These are phyloP conservation scores for Chelonia mydas DNA, from an alignment of 2,797 vertebrate genomes.

Conservation along the genomic window DNA sequence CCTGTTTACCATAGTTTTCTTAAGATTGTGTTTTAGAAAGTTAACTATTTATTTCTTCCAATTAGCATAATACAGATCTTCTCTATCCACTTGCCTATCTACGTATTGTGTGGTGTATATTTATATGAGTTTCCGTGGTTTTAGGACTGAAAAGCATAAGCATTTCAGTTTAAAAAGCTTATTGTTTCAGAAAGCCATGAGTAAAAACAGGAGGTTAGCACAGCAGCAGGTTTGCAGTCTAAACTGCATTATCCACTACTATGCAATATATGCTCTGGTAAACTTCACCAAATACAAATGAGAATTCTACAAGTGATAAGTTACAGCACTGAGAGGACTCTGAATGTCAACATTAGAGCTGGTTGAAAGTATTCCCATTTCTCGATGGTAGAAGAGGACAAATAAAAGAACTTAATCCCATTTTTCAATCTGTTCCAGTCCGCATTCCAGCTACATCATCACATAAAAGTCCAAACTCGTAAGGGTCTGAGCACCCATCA, in stretches of 20 bases:
- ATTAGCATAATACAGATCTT: not conserved
- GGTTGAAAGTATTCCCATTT: not conserved
- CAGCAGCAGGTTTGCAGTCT: not conserved
- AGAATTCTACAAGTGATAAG: not conserved
- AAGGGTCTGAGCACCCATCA: not conserved
- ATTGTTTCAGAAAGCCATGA: not conserved
- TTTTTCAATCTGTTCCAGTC: not conserved
- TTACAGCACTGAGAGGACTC: not conserved
- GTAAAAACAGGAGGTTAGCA: not conserved
- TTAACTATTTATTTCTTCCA: not conserved
- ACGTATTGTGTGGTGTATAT: not conserved
- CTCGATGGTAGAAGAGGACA: not conserved
- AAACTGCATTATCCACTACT: not conserved
- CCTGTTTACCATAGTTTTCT: constrained; percentile 39
- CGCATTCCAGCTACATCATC: not conserved
- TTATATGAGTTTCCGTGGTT: not conserved
- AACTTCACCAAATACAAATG: not conserved
- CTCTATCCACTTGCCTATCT: not conserved
- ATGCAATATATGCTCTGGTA: not conserved
- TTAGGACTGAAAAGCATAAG: not conserved
- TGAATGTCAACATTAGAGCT: not conserved
- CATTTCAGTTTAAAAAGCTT: not conserved
- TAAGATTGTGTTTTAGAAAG: constrained; percentile 30
- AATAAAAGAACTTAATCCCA: not conserved
- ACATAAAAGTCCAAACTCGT: not conserved